Percentiles rank a stretch among this genome's conserved stretches.
Conservation (phyloP, 2,113 vertebrate species). For the Aegotheles bennettii region DNA sequence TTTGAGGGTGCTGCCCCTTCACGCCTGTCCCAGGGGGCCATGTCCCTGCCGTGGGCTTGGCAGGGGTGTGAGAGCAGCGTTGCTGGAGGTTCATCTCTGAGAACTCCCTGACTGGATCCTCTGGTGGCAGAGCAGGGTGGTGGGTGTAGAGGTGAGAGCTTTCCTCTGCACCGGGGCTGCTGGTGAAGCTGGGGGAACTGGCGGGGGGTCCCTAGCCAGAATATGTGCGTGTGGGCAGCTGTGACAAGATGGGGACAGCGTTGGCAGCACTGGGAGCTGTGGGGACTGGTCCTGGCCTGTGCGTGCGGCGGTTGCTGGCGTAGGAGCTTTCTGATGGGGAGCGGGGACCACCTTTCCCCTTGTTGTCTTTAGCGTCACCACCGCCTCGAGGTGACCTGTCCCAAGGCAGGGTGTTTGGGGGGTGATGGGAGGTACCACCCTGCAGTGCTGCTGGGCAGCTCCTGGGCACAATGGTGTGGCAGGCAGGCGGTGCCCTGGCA, state of each 20-base stretch:
- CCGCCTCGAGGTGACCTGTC: background rate
- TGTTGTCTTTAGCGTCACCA: background rate
- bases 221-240: background rate
- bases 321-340: background rate
- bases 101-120: background rate
- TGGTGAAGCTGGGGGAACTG: background rate
- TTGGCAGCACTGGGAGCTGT: background rate
- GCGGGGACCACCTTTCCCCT: background rate
- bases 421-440: background rate
- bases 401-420: background rate
- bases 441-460: background rate
- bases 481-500: rapidly evolving
- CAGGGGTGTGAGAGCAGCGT: background rate
- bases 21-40: background rate
- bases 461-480: background rate
- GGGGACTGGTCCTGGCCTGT: background rate
- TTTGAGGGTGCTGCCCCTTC: background rate
- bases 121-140: rapidly evolving
- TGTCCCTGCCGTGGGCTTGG: background rate
- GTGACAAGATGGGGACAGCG: rapidly evolving
- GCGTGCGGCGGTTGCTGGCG: rapidly evolving
- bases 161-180: background rate
- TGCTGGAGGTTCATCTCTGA: background rate
- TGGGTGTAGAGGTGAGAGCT: background rate
- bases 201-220: background rate